A percentile compares a stretch with the other conserved stretches of the same genome.
Evolutionary conservation across 2,888 invertebrate genomes (phyloP).

Genomic region (Sinotaia quadrata): DNA sequence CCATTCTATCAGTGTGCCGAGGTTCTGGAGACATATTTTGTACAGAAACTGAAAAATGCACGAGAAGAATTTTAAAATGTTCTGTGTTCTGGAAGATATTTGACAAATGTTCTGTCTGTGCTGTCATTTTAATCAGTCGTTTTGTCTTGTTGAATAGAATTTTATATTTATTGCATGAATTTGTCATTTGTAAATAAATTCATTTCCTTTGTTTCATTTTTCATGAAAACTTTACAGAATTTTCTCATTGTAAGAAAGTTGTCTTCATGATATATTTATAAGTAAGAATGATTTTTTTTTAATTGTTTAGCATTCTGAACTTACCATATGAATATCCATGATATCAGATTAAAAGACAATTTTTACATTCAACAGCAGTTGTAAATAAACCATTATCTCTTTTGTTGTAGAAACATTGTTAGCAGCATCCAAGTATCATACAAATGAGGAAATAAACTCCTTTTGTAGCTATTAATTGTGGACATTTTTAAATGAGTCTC

Average conservation of each 20-base stretch:
- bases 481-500: too few relatives aligned
- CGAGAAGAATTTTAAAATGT: slow-evolving; percentile 38
- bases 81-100: slow-evolving; percentile 3
- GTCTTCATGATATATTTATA: too few relatives aligned
- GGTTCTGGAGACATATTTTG: slow-evolving; percentile 92
- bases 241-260: too few relatives aligned
- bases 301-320: too few relatives aligned
- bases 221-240: too few relatives aligned
- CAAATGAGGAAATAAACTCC: slow-evolving; percentile 15
- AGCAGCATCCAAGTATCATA: slow-evolving; percentile 22
- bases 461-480: slow-evolving; percentile 32
- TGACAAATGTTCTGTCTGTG: slow-evolving; percentile 13
- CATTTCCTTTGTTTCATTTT: too few relatives aligned
- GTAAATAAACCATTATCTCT: slow-evolving; percentile 1
- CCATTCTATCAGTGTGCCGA: slow-evolving; percentile 97
- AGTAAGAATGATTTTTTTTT: too few relatives aligned
- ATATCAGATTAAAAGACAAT: too few relatives aligned
- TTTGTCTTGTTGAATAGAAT: slow-evolving; percentile 16
- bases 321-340: too few relatives aligned
- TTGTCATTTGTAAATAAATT: too few relatives aligned
- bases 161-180: slow-evolving; percentile 26
- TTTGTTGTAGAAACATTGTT: slow-evolving; percentile 25
- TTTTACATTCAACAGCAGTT: too few relatives aligned
- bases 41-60: slow-evolving; percentile 65
- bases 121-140: not conserved